phyloP scores from a whole-genome alignment of 2,888 invertebrate genomes.

The Chloroclystis v-ata region DNA sequence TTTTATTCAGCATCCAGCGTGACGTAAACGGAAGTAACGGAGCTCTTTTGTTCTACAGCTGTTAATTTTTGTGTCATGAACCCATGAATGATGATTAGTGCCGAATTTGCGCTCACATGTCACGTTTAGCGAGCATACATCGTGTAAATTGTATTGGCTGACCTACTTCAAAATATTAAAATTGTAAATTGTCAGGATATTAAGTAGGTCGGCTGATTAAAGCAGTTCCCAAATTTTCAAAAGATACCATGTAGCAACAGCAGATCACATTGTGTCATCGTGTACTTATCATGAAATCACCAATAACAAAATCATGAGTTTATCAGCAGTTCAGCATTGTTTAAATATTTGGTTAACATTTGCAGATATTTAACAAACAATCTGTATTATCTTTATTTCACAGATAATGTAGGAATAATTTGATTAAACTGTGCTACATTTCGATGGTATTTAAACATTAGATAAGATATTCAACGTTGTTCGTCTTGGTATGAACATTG shows the following conservation, averaged over 20 bases:
- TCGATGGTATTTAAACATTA: constrained; percentile 6
- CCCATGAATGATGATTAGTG: constrained; percentile 41
- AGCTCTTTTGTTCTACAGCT: constrained; percentile 44
- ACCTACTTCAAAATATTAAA: constrained; percentile 2
- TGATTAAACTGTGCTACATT: too few relatives aligned
- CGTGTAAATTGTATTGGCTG: constrained; percentile 10
- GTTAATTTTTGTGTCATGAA: constrained; percentile 48
- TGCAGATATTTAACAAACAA: too few relatives aligned
- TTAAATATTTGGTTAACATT: too few relatives aligned
- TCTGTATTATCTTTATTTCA: too few relatives aligned
- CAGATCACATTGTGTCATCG: neutral
- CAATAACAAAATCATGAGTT: too few relatives aligned
- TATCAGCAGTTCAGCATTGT: too few relatives aligned
- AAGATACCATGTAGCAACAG: neutral
- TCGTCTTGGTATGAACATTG: constrained; percentile 27
- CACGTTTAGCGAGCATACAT: constrained; percentile 15
- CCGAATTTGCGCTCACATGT: constrained; percentile 32
- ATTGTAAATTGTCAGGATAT: neutral
- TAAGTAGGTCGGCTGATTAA: constrained; percentile 3
- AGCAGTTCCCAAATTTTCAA: neutral
- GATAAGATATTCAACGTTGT: constrained; percentile 25
- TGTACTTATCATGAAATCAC: constrained; percentile 7
- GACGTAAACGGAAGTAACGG: constrained; percentile 57
- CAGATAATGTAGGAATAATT: too few relatives aligned
- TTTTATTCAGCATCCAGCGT: constrained; percentile 45